These are phyloP conservation scores for Nycticorax nycticorax DNA, from an alignment of 2,113 vertebrate genomes.

Conservation along the genomic window DNA sequence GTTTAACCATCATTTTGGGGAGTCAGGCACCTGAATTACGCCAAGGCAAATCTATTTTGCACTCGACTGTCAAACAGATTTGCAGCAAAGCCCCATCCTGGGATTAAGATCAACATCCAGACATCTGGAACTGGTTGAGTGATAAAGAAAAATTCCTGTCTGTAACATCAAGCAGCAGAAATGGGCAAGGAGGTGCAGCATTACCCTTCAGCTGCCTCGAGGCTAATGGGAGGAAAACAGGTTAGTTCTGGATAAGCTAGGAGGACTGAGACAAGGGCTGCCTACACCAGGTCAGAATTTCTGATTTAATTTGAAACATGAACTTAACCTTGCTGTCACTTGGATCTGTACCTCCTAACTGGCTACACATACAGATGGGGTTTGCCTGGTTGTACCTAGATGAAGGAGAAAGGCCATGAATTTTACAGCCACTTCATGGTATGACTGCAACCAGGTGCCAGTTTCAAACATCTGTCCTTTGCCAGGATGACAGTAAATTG, in stretches of 20 bases:
- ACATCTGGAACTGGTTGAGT: conserved; percentile 7
- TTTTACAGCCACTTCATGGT: neutral
- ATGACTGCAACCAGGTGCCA: neutral
- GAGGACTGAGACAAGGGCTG: neutral
- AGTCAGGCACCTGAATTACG: neutral
- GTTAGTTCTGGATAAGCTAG: neutral
- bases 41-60: neutral
- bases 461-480: neutral
- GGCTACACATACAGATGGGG: neutral
- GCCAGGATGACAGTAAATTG: neutral
- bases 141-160: neutral
- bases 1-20: neutral
- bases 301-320: neutral
- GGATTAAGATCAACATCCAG: conserved; percentile 7
- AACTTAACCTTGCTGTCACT: neutral
- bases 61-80: conserved; percentile 10
- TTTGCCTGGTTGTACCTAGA: neutral
- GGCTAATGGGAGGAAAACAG: neutral
- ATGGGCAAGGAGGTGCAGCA: neutral
- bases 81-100: conserved; percentile 2
- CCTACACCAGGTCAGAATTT: neutral
- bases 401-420: neutral
- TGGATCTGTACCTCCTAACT: neutral
- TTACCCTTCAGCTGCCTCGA: neutral
- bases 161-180: conserved; percentile 8